A percentile compares a stretch with the other conserved stretches of the same genome.
phyloP scores from a whole-genome alignment of 2,888 invertebrate genomes.

The Scaptomyza polygonia region DNA sequence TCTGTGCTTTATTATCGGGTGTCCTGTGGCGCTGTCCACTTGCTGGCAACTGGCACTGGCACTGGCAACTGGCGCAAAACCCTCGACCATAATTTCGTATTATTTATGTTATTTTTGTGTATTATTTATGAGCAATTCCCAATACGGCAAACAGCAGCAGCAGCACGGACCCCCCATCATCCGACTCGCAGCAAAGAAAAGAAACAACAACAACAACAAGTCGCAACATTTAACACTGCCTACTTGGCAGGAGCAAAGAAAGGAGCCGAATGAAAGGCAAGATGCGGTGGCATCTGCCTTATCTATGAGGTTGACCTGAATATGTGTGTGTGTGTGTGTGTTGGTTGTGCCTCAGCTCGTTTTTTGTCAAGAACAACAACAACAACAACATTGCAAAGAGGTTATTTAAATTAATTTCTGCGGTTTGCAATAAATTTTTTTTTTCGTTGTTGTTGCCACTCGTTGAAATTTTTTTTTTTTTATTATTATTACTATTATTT shows the following conservation, averaged over 20 bases:
- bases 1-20: slow-evolving; percentile 1
- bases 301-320: slow-evolving; percentile 4
- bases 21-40: slow-evolving; percentile 39
- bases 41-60: slow-evolving; percentile 16
- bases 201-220: neutral
- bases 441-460: slow-evolving; percentile 47
- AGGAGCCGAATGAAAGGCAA: neutral
- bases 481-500: slow-evolving; percentile 1
- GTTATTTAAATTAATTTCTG: slow-evolving; percentile 74
- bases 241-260: slow-evolving; percentile 1
- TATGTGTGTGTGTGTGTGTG: slow-evolving; percentile 5
- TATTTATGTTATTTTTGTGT: slow-evolving; percentile 70
- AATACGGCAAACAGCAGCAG: slow-evolving; percentile 24
- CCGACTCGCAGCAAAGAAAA: neutral
- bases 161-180: neutral
- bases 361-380: slow-evolving; percentile 54
- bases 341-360: slow-evolving; percentile 29
- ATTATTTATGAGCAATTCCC: slow-evolving; percentile 69
- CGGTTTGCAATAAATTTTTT: slow-evolving; percentile 73
- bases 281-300: slow-evolving; percentile 13
- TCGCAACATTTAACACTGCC: slow-evolving; percentile 40
- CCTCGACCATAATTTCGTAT: slow-evolving; percentile 59
- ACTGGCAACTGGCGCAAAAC: neutral
- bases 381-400: slow-evolving; percentile 49
- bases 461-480: slow-evolving; percentile 9